These are phyloP conservation scores for Meandrusa payeni DNA, from an alignment of 2,888 invertebrate species.

Conservation along the genomic window DNA sequence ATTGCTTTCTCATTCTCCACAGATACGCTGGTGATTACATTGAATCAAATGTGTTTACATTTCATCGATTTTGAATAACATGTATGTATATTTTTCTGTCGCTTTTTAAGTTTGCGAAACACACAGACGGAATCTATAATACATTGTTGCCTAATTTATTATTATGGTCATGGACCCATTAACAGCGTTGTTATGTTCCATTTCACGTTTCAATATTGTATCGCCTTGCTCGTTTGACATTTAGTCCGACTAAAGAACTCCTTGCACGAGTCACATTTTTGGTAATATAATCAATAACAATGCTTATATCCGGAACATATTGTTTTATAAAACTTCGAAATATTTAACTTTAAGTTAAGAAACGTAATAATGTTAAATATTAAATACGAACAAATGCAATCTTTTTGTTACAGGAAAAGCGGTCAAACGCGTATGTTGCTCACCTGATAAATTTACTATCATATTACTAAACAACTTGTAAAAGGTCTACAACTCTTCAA, in stretches of 20 bases:
- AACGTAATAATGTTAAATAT: no score
- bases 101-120: not conserved
- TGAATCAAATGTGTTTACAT: no score
- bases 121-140: not conserved
- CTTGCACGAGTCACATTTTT: not conserved
- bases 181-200: conserved; percentile 5
- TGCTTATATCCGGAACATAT: not conserved
- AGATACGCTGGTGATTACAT: no score
- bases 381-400: no score
- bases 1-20: no score
- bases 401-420: no score
- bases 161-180: conserved; percentile 13
- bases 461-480: no score
- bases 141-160: conserved; percentile 11
- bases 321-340: no score
- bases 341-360: no score
- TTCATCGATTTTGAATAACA: not conserved
- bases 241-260: conserved; percentile 10
- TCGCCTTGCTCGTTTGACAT: conserved; percentile 20
- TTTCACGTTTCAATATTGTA: conserved; percentile 12
- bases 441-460: no score
- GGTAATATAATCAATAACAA: not conserved
- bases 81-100: not conserved
- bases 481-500: no score
- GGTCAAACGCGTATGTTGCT: no score